phyloP scores from a whole-genome alignment of 30 jellyfish, hydroid and myxozoan species.

The Hydractinia symbiolongicarpus region DNA sequence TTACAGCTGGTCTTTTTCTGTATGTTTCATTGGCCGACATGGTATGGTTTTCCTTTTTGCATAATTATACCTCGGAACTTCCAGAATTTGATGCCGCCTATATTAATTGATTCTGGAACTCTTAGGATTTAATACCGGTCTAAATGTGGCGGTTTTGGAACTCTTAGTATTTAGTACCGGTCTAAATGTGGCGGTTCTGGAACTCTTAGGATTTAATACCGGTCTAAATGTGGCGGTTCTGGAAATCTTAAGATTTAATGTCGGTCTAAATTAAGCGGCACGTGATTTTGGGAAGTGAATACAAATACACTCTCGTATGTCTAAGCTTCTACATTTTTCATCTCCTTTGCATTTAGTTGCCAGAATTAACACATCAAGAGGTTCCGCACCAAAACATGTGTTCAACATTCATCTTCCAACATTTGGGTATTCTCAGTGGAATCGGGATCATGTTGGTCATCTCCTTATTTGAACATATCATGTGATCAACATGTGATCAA shows the following conservation, averaged over 20 bases:
- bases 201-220: background rate
- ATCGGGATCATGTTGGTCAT: constrained; percentile 74
- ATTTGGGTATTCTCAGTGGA: constrained; percentile 82
- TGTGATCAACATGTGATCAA: background rate
- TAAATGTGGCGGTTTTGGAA: too few species aligned
- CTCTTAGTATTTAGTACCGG: too few species aligned
- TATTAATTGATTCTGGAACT: too few species aligned
- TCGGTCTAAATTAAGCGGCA: background rate
- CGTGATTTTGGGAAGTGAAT: background rate
- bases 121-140: too few species aligned
- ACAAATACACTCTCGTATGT: background rate
- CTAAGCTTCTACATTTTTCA: background rate
- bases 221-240: background rate
- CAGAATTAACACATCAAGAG: constrained; percentile 58
- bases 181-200: too few species aligned
- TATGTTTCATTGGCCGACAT: constrained; percentile 77
- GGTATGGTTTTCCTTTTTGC: constrained; percentile 44
- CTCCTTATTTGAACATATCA: constrained; percentile 54
- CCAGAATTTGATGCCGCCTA: too few species aligned
- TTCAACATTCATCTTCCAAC: constrained; percentile 59
- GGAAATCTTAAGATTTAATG: background rate
- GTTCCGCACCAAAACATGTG: constrained; percentile 43
- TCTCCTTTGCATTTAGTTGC: constrained; percentile 42
- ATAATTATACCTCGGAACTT: too few species aligned
- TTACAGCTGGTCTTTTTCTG: constrained; percentile 89